Conservation (phyloP, 2,113 vertebrate species). For the Panthera leo region DNA sequence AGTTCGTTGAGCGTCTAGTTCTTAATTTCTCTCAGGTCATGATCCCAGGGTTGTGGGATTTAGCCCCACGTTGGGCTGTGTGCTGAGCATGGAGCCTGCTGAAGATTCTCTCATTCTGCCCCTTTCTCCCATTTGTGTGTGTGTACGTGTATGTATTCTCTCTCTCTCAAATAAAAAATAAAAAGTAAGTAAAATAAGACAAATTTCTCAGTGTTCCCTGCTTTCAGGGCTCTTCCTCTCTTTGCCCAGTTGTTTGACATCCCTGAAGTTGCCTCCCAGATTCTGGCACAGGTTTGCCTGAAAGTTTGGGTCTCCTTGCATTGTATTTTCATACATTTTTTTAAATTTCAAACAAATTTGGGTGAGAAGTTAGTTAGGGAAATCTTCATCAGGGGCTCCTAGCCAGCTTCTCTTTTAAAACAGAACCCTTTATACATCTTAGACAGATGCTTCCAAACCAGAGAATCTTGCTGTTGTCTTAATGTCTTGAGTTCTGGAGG, state of each 20-base stretch:
- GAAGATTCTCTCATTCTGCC: too few relatives aligned
- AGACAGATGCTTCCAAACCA: background rate
- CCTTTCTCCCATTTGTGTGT: too few relatives aligned
- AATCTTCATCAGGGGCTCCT: background rate
- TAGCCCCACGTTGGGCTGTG: too few relatives aligned
- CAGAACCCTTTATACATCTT: background rate
- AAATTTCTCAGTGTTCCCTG: background rate
- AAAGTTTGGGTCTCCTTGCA: background rate
- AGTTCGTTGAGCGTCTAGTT: too few relatives aligned
- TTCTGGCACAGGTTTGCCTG: background rate
- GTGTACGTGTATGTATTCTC: too few relatives aligned
- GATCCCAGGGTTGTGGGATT: too few relatives aligned
- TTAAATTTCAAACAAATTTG: constrained; percentile 15
- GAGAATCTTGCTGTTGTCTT: constrained; percentile 21
- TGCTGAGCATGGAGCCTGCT: too few relatives aligned
- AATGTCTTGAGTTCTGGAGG: background rate
- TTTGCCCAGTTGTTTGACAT: background rate
- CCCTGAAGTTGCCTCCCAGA: background rate
- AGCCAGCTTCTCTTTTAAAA: background rate
- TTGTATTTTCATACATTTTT: background rate
- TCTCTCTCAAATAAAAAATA: too few relatives aligned
- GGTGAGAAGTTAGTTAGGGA: background rate
- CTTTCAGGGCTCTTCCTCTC: background rate
- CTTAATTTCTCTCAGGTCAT: too few relatives aligned
- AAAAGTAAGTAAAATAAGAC: too few relatives aligned